Evolutionary conservation across 2,888 invertebrate genomes (phyloP).

Genomic region (Unio delphinus): DNA sequence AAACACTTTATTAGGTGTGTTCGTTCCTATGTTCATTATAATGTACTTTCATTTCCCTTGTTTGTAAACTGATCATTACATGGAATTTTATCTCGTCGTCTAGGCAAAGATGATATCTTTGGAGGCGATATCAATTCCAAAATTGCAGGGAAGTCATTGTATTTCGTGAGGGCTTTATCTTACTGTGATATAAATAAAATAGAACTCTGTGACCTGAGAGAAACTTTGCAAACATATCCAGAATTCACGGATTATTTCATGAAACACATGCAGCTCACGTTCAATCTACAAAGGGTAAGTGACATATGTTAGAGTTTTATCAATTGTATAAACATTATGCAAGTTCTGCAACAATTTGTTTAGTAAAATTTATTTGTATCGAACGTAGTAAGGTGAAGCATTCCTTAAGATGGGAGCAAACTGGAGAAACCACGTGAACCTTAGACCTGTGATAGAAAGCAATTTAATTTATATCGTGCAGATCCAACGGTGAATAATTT

Average conservation of each 20-base stretch:
- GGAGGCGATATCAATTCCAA: slow-evolving; percentile 64
- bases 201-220: slow-evolving; percentile 64
- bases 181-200: slow-evolving; percentile 71
- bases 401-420: no score
- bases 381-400: no score
- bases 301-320: not conserved
- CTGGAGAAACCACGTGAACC: no score
- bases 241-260: slow-evolving; percentile 69
- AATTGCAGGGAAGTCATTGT: slow-evolving; percentile 66
- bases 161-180: slow-evolving; percentile 68
- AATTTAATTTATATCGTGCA: no score
- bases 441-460: no score
- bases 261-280: slow-evolving; percentile 66
- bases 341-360: not conserved
- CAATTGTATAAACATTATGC: not conserved
- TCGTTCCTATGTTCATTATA: no score
- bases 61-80: not conserved
- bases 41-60: no score
- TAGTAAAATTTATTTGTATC: no score
- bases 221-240: slow-evolving; percentile 68
- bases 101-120: slow-evolving; percentile 71
- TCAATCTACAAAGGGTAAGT: slow-evolving; percentile 67
- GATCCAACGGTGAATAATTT: no score
- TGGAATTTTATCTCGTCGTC: slow-evolving; percentile 1
- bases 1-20: not conserved